These are phyloP conservation scores for Australoheros scitulus DNA, from an alignment of 2,113 vertebrate genomes.

Conservation along the genomic window DNA sequence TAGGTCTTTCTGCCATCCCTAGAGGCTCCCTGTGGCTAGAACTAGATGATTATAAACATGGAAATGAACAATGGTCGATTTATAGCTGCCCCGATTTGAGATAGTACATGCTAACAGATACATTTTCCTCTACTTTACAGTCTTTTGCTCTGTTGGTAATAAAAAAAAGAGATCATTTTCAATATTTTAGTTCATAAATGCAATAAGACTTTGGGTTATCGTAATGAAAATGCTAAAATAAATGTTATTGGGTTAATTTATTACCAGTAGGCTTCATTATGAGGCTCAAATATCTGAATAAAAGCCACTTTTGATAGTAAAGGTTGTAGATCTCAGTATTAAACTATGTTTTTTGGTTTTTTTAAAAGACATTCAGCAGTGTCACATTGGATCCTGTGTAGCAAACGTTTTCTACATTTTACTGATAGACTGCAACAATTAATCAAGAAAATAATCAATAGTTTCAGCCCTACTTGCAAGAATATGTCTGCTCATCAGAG, in stretches of 20 bases:
- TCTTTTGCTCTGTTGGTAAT: not conserved
- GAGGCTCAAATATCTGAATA: not conserved
- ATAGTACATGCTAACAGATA: not conserved
- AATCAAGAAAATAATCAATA: not conserved
- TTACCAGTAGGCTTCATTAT: not conserved
- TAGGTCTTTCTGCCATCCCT: not conserved
- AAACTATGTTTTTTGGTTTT: too few species aligned
- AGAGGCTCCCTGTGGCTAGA: not conserved
- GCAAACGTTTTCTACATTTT: not conserved
- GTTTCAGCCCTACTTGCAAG: not conserved
- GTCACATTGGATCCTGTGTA: not conserved
- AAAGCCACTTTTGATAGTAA: not conserved
- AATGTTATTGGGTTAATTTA: not conserved
- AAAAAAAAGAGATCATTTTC: not conserved
- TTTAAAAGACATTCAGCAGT: too few species aligned
- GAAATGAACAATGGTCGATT: not conserved
- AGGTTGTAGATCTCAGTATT: not conserved
- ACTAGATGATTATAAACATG: not conserved
- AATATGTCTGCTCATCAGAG: conserved; percentile 13
- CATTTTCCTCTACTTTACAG: not conserved
- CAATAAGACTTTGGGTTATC: not conserved
- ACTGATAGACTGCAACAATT: conserved; percentile 3
- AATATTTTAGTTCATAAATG: not conserved
- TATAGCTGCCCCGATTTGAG: not conserved
- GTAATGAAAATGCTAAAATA: too few species aligned